Conservation (phyloP, 2,888 invertebrate species). For the Podotricha telesiphe region DNA sequence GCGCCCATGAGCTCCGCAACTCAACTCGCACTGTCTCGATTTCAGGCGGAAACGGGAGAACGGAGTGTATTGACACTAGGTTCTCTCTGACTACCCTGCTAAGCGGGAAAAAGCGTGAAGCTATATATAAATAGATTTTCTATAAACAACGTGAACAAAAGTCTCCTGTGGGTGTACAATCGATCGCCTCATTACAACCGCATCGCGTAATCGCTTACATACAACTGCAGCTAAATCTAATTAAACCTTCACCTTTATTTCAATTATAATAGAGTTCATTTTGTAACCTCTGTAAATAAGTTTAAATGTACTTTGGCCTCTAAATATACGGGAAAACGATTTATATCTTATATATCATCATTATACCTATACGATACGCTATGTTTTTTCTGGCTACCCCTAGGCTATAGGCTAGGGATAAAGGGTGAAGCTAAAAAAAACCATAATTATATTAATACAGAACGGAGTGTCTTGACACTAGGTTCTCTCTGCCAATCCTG, state of each 20-base stretch:
- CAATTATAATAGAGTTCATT: neutral
- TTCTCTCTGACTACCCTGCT: too few relatives aligned
- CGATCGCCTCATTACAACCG: conserved; percentile 55
- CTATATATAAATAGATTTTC: neutral
- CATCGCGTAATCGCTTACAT: conserved; percentile 51
- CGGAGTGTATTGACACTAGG: too few relatives aligned
- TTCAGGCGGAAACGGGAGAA: too few relatives aligned
- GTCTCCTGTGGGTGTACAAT: conserved; percentile 42
- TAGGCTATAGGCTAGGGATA: neutral
- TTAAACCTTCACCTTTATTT: conserved; percentile 15
- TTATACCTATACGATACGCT: too few relatives aligned
- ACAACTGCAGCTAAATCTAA: conserved; percentile 35
- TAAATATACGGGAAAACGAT: neutral
- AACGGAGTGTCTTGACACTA: too few relatives aligned
- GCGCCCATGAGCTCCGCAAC: too few relatives aligned
- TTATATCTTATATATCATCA: too few relatives aligned
- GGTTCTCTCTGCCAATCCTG: too few relatives aligned
- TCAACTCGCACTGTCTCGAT: too few relatives aligned
- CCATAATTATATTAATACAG: too few relatives aligned
- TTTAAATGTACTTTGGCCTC: neutral
- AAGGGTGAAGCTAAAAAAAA: neutral
- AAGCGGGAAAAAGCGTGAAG: neutral
- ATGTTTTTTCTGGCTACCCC: too few relatives aligned
- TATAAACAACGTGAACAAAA: neutral
- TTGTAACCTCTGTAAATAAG: neutral